Evolutionary conservation across 2,888 invertebrate species (phyloP), one percentile per base, ranked within the genome.

Genomic region (Xylota sylvarum): DNA sequence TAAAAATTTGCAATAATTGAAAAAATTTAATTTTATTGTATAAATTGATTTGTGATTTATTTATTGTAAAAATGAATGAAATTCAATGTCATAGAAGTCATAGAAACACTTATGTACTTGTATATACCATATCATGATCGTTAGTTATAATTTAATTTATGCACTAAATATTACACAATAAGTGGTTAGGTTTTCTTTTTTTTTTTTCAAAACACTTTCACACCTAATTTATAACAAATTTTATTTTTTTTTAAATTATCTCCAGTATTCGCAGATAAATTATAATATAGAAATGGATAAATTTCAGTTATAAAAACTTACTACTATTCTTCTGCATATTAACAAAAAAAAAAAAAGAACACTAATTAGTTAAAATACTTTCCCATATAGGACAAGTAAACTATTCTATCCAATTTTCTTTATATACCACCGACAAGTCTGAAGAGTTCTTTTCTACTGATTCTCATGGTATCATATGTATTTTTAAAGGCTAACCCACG

Each of bases 391-490:
- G 14, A 48, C 1, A 58, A 60, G 32, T 32, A 14, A 35, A 62
- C 32, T 80, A 40, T 32, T n/a, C 12, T 48, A 32, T 14, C 17
- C 65, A 37, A 67, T 67, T 77, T 50, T 52, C 43, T 52, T n/a
- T 67, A 32, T n/a, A 43, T 43, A 43, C 43, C 43, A 43, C 43
- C 43, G 43, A 6, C 43, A 14, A 43, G 43, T 14, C 14, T 14
- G 43, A 43, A 43, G 43, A 43, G 14, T 14, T 46, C 35, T 35
- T 43, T 27, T 6, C 43, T 43, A 43, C 48, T 32, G 74, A 52
- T 52, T 35, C 46, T 35, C 40, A 40, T 64, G 40, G 64, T 77
- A 65, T 72, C 35, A 62, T 64, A 70, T 72, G 77, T 72, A 50
- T 50, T 50, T 50, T 50, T 55, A 60, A 17, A 27, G 35, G 30